phyloP scores from a whole-genome alignment of 2,888 invertebrate genomes.

The Catocala nupta region DNA sequence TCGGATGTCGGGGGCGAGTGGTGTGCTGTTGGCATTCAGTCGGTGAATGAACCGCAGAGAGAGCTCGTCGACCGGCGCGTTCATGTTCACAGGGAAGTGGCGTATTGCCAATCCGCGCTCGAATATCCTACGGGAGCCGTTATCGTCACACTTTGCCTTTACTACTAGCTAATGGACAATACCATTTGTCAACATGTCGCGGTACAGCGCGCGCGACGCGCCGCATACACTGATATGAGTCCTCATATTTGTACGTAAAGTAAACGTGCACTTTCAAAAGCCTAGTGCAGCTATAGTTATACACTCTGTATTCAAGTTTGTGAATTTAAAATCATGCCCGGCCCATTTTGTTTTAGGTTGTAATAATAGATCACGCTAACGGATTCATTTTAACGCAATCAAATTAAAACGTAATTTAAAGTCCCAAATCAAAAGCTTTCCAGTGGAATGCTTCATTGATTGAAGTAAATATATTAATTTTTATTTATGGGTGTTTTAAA shows the following conservation, averaged over 20 bases:
- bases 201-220: slow-evolving; percentile 15
- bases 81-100: slow-evolving; percentile 64
- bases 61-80: slow-evolving; percentile 39
- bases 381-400: neutral
- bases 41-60: slow-evolving; percentile 64
- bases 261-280: neutral
- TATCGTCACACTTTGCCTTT: slow-evolving; percentile 62
- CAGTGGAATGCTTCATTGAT: slow-evolving; percentile 20
- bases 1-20: slow-evolving; percentile 38
- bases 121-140: slow-evolving; percentile 61
- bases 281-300: neutral
- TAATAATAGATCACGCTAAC: neutral
- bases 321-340: too few species aligned
- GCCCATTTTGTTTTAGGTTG: too few species aligned
- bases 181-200: slow-evolving; percentile 52
- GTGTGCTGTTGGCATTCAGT: slow-evolving; percentile 45
- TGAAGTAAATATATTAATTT: slow-evolving; percentile 21
- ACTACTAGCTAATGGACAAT: slow-evolving; percentile 61
- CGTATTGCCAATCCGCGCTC: slow-evolving; percentile 69
- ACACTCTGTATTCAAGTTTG: neutral
- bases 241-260: slow-evolving; percentile 30
- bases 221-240: slow-evolving; percentile 22
- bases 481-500: slow-evolving; percentile 34
- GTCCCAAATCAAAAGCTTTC: slow-evolving; percentile 12
- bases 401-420: too few species aligned